phyloP scores from a whole-genome alignment of 2,888 invertebrate genomes.

The Synanthedon myopaeformis region DNA sequence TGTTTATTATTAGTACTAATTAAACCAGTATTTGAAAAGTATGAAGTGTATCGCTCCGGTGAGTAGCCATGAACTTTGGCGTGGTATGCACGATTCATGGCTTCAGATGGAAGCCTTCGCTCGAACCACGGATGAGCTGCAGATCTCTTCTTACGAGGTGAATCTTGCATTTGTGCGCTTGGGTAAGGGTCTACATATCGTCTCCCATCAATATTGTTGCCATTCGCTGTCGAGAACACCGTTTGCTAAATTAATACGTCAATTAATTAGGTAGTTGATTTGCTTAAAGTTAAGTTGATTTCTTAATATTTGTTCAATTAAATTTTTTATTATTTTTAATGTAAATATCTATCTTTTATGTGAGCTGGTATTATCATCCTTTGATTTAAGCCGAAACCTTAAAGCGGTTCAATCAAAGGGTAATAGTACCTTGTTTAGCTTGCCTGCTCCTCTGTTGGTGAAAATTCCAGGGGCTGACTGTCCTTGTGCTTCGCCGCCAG shows the following conservation, averaged over 20 bases:
- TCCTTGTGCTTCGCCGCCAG: slow-evolving; percentile 42
- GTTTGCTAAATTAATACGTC: slow-evolving; percentile 46
- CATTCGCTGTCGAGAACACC: slow-evolving; percentile 64
- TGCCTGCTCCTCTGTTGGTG: slow-evolving; percentile 62
- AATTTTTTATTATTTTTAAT: no score
- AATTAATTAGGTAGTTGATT: no score
- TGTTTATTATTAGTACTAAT: neutral
- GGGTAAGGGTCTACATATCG: slow-evolving; percentile 62
- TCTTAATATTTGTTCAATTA: no score
- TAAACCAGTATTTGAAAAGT: slow-evolving; percentile 28
- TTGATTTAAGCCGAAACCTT: slow-evolving; percentile 7
- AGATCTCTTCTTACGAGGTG: slow-evolving; percentile 55
- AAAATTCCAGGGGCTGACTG: slow-evolving; percentile 55
- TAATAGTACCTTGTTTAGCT: slow-evolving; percentile 37
- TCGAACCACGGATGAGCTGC: slow-evolving; percentile 40
- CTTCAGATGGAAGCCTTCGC: slow-evolving; percentile 24
- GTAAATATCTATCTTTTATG: no score
- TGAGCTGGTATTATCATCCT: slow-evolving; percentile 11
- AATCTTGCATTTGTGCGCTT: slow-evolving; percentile 56
- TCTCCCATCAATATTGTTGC: slow-evolving; percentile 54
- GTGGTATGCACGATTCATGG: slow-evolving; percentile 26
- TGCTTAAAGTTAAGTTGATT: no score
- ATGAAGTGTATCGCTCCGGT: slow-evolving; percentile 55
- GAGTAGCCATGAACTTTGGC: slow-evolving; percentile 45
- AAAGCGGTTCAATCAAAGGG: slow-evolving; percentile 13